Base-by-base conservation (phyloP, 2,797 vertebrate genomes). In the Champsocephalus gunnari region DNA sequence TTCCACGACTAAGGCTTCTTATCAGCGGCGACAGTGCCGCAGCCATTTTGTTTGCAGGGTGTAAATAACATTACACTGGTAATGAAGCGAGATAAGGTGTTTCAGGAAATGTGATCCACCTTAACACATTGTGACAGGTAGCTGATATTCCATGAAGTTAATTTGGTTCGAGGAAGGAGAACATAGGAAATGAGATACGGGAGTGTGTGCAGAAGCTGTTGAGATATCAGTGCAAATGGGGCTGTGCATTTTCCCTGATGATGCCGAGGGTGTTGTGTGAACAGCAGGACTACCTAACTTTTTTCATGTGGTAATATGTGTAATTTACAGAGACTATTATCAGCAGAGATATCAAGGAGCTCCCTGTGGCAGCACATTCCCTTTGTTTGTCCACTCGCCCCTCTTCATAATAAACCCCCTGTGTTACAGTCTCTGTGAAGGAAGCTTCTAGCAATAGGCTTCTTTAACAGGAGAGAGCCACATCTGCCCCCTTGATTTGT, bases 61-160 rank as follows among this genome's bases (percentile, higher is more conserved):
- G 86, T 89, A 92, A 93, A 93, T 93, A 91, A 91, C 71, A 28
- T 89, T 88, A 86, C 86, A 81, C 64, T 79, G 86, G 88, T 91
- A 87, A 75, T 84, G 84, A 88, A 80, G 88, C 59, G 19, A 91
- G 91, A 93, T 94, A 93, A 88, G 88, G 82, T 28, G 68, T 80
- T 86, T 84, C 57, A 65, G 88, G 87, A 90, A 89, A 92, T 87
- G 86, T 74, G 84, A 92, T 87, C 81, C 72, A 32, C 62, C 49
- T 80, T 82, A 87, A 90, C 81, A 82, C 65, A 79, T 80, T 90
- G 79, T 88, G 92, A 92, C 89, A 91, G 86, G 79, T 70, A 56
- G 81, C 76, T 84, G 80, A 87, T 89, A 83, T 83, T 84, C 71
- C 56, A 51, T 41, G 19, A 73, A 78, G 85, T 67, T 72, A 64